phyloP scores from a whole-genome alignment of 2,797 vertebrate genomes.

The Gymnothorax reevesii region DNA sequence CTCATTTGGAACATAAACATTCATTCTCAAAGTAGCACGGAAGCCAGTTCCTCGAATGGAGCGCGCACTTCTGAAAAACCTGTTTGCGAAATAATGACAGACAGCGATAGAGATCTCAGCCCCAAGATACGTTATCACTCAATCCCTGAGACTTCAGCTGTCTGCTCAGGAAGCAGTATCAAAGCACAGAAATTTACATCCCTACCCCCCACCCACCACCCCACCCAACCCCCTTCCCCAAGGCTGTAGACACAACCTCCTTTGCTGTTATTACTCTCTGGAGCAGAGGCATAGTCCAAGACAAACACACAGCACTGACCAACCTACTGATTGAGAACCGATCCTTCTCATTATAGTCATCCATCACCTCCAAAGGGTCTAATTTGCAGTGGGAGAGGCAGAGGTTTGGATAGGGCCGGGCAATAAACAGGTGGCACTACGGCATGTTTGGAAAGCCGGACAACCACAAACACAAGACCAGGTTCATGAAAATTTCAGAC shows the following conservation, averaged over 20 bases:
- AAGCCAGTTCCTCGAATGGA: background rate
- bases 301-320: slow-evolving; percentile 9
- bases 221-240: too few relatives aligned
- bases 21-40: background rate
- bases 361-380: slow-evolving; percentile 18
- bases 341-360: slow-evolving; percentile 23
- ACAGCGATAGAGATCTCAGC: background rate
- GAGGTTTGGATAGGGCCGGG: slow-evolving; percentile 34
- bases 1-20: background rate
- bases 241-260: background rate
- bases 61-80: background rate
- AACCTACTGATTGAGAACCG: background rate
- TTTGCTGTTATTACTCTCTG: background rate
- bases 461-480: background rate
- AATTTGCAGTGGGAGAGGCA: slow-evolving; percentile 37
- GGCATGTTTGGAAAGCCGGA: slow-evolving; percentile 29
- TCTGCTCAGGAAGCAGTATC: background rate
- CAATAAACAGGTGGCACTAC: slow-evolving; percentile 42
- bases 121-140: background rate
- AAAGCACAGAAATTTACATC: background rate
- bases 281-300: background rate
- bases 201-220: background rate
- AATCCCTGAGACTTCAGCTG: background rate
- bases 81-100: background rate
- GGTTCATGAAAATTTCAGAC: background rate